A percentile compares a stretch with the other conserved stretches of the same genome.
Conservation (phyloP, 2,113 vertebrate genomes). For the Shinisaurus crocodilurus region DNA sequence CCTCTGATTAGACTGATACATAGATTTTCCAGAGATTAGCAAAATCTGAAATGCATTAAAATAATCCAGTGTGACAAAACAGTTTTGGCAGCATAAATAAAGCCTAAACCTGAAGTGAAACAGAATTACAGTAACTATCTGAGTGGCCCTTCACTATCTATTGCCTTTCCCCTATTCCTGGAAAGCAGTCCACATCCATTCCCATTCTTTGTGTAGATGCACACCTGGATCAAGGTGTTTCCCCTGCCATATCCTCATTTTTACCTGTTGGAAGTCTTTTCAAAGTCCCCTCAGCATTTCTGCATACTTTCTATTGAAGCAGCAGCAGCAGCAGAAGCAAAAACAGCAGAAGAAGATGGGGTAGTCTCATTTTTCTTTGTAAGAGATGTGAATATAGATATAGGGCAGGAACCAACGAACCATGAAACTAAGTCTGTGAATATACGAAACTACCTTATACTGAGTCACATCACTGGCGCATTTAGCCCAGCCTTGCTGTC, state of each 20-base stretch:
- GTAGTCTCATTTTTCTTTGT: neutral
- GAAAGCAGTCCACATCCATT: conserved; percentile 52
- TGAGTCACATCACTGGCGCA: neutral
- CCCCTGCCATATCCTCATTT: conserved; percentile 27
- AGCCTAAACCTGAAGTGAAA: conserved; percentile 66
- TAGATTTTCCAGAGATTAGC: conserved; percentile 70
- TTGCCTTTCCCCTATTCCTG: conserved; percentile 43
- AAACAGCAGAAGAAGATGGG: conserved; percentile 21
- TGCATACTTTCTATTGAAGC: neutral
- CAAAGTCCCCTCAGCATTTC: neutral
- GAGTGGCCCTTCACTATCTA: conserved; percentile 14
- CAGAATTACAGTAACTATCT: conserved; percentile 65
- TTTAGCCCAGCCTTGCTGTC: neutral
- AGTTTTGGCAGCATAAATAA: conserved; percentile 70
- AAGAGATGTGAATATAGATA: neutral
- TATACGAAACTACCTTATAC: neutral
- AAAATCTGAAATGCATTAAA: conserved; percentile 71
- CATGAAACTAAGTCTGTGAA: neutral
- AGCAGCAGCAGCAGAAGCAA: conserved; percentile 7
- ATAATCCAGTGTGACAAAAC: conserved; percentile 71
- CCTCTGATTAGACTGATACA: conserved; percentile 64
- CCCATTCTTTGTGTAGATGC: conserved; percentile 52
- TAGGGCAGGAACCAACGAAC: neutral
- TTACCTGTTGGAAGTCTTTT: conserved; percentile 38
- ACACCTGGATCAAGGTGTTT: conserved; percentile 58